These are phyloP conservation scores for Junco hyemalis DNA, from an alignment of 2,113 vertebrate species.

Conservation along the genomic window DNA sequence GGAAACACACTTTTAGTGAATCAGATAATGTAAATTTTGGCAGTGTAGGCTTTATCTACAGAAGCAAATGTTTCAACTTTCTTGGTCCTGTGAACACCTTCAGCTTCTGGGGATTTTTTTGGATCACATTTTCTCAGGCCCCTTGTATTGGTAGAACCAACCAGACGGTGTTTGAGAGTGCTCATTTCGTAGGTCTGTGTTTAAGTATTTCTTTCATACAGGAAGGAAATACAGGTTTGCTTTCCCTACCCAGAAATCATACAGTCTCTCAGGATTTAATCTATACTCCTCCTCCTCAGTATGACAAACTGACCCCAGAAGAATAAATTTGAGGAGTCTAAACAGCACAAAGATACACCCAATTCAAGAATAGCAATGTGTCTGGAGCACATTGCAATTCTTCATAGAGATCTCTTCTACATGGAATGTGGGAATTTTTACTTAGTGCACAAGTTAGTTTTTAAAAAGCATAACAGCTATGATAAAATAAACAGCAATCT, in stretches of 20 bases:
- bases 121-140: not conserved
- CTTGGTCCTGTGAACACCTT: not conserved
- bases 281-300: not conserved
- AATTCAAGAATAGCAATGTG: not conserved
- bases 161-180: not conserved
- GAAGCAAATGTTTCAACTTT: not conserved
- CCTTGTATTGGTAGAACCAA: not conserved
- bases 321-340: not conserved
- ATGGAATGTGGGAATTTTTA: not conserved
- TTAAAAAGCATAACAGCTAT: not conserved
- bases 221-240: not conserved
- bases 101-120: not conserved
- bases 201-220: not conserved
- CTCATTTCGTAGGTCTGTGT: not conserved
- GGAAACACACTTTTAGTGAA: not conserved
- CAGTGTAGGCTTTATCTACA: not conserved
- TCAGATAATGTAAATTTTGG: not conserved
- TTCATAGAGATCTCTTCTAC: not conserved
- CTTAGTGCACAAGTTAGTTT: not conserved
- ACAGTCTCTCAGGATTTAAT: not conserved
- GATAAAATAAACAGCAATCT: not conserved
- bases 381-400: not conserved
- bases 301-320: not conserved
- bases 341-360: not conserved
- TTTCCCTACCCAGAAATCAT: not conserved